Evolutionary conservation across 2,797 vertebrate species (phyloP).

Genomic region (Prionace glauca): DNA sequence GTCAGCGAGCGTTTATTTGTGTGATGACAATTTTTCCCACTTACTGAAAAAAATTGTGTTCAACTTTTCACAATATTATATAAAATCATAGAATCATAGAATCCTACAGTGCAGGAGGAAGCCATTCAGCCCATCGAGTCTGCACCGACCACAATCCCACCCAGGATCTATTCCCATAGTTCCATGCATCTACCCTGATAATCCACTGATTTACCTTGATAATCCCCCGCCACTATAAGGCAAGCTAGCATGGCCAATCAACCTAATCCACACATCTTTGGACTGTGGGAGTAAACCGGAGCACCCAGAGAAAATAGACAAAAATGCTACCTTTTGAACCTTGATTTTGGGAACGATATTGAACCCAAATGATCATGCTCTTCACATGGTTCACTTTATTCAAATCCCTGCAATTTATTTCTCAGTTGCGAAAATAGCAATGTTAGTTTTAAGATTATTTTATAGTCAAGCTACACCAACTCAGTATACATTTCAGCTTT

Average conservation of each 20-base stretch:
- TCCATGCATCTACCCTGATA: too few species aligned
- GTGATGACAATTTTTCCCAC: neutral
- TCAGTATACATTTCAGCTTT: neutral
- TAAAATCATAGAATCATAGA: neutral
- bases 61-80: neutral
- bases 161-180: too few species aligned
- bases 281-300: too few species aligned
- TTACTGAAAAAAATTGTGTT: neutral
- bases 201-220: too few species aligned
- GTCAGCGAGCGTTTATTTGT: neutral
- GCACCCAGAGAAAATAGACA: too few species aligned
- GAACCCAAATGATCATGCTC: neutral
- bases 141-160: too few species aligned
- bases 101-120: too few species aligned
- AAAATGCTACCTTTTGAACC: neutral
- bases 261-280: too few species aligned
- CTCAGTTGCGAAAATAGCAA: neutral
- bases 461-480: neutral
- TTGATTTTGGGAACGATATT: neutral
- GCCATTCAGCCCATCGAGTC: too few species aligned
- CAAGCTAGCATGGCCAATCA: too few species aligned
- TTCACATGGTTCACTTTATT: neutral
- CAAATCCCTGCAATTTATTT: neutral
- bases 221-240: too few species aligned
- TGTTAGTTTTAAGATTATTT: neutral